phyloP scores from a whole-genome alignment of 2,888 invertebrate species.

The Hermaeophaga mercurialis region DNA sequence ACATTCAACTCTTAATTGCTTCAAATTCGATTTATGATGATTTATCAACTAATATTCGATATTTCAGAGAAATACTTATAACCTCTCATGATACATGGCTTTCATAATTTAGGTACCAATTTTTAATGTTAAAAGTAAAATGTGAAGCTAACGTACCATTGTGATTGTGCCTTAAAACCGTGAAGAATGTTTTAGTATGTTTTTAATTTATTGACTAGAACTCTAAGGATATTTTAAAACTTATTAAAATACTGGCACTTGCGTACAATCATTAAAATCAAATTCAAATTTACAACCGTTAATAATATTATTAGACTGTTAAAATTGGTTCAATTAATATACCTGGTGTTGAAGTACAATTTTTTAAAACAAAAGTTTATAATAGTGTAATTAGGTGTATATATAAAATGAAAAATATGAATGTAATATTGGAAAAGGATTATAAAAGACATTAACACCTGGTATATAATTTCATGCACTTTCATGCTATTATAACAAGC shows the following conservation, averaged over 20 bases:
- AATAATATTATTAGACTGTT: not conserved
- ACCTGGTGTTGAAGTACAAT: not conserved
- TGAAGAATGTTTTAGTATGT: not conserved
- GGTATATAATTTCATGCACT: conserved; percentile 24
- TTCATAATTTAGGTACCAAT: no score
- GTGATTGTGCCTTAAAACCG: not conserved
- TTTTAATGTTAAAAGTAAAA: no score
- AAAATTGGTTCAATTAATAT: not conserved
- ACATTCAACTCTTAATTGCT: no score
- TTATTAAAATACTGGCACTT: not conserved
- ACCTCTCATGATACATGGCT: no score
- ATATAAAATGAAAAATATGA: no score
- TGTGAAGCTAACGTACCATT: no score
- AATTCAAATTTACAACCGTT: not conserved
- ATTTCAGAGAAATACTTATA: no score
- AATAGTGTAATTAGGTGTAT: no score
- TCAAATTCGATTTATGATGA: no score
- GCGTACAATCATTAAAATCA: not conserved
- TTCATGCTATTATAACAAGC: conserved; percentile 29
- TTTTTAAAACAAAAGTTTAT: no score
- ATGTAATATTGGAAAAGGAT: no score
- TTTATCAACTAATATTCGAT: no score
- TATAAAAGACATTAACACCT: not conserved
- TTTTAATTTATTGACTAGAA: conserved; percentile 7
- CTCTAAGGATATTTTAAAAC: not conserved